These are phyloP conservation scores for Cryptotermes secundus DNA, from an alignment of 1,140 invertebrate species.

Conservation along the genomic window DNA sequence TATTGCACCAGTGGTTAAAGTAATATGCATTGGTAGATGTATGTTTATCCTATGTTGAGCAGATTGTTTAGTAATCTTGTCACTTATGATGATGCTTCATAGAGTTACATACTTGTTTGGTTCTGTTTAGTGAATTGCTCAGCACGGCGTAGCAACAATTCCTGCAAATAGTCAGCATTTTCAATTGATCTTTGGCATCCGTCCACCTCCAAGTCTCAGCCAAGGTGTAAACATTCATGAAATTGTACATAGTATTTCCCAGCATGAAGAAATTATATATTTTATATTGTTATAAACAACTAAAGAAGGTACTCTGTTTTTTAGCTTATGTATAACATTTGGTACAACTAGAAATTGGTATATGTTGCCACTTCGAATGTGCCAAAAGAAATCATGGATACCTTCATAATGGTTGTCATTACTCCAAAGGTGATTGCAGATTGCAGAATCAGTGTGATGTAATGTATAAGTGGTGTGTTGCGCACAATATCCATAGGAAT, in stretches of 20 bases:
- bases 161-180: neutral
- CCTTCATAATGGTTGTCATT: neutral
- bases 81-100: neutral
- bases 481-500: no score
- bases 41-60: no score
- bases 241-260: conserved; percentile 1
- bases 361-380: neutral
- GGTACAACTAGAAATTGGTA: neutral
- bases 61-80: no score
- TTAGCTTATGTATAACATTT: neutral
- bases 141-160: neutral
- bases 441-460: neutral
- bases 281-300: conserved; percentile 6
- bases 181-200: neutral
- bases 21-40: no score
- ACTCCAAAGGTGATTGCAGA: neutral
- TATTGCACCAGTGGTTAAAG: no score
- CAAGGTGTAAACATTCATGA: neutral
- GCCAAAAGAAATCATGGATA: neutral
- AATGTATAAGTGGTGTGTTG: no score
- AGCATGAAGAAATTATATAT: conserved; percentile 10
- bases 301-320: neutral
- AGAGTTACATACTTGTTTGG: neutral
- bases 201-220: neutral
- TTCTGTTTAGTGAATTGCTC: neutral